Evolutionary conservation across 1,140 invertebrate species (phyloP), one percentile per base, ranked within the genome.

Genomic region (Bombus breviceps): DNA sequence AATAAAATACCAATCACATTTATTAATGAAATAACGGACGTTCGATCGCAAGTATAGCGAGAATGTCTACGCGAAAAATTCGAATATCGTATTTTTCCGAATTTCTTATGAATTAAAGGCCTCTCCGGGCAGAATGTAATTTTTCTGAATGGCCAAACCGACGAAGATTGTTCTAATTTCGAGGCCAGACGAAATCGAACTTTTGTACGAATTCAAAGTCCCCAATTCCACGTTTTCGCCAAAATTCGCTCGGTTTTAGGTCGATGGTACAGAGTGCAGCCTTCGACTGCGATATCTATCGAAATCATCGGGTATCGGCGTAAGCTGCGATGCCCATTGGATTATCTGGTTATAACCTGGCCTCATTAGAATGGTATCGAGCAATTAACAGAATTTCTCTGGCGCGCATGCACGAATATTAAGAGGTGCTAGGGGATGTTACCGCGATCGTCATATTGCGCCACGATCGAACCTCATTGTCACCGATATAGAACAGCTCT

Each of bases 361-460:
- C 59, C 59, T 75, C 79, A 76, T 86, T 86, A 86, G 62, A 69
- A 68, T 22, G 41, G 43, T 78, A 34, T 47, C 79, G 64, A 37
- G 43, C 75, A 86, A 88, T 88, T 88, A 82, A 75, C 76, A 57
- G 62, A 68, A 25, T 74, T 87, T 90, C 77, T 89, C 15, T 25
- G 25, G 28, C 57, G 34, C 68, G 64, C 59, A 37, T 39, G 76
- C 43, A 74, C 64, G 10, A 41, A 41, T 47, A 80, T 80, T 47
- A 43, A 25, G 43, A 34, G 43, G 13, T 53, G 18, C 53, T 32
- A 5, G 0, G n/a, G 41, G 32, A 13, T 10, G 53, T 10, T 37
- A 8, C n/a, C 41, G 32, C 28, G 41, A 28, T 25, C 59, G n/a
- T 32, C n/a, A 15, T 76, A 66, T 76, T 47, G 64, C 32, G 74